phyloP scores from a whole-genome alignment of 2,888 invertebrate genomes.

The Clepsis dumicolana region DNA sequence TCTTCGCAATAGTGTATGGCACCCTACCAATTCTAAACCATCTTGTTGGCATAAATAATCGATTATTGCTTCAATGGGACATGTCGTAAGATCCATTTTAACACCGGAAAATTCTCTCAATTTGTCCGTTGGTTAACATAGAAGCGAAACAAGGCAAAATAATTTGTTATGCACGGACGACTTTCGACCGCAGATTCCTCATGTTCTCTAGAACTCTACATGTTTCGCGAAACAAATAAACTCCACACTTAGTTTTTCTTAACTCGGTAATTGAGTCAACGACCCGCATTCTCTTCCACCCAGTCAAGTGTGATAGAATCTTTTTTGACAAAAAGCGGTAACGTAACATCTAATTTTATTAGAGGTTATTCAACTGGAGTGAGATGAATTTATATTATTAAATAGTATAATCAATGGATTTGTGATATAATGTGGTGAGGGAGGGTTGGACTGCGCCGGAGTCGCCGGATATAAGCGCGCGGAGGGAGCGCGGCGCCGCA shows the following conservation, averaged over 20 bases:
- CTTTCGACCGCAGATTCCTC: slow-evolving; percentile 3
- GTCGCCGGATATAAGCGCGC: slow-evolving; percentile 68
- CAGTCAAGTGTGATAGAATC: slow-evolving; percentile 12
- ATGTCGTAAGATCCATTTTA: slow-evolving; percentile 29
- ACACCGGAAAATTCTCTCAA: slow-evolving; percentile 2
- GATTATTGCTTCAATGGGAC: slow-evolving; percentile 17
- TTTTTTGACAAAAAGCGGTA: slow-evolving; percentile 7
- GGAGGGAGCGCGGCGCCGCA: slow-evolving; percentile 64
- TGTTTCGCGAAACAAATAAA: slow-evolving; percentile 14
- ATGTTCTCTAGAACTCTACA: not conserved
- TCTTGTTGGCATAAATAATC: slow-evolving; percentile 8
- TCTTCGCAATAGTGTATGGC: too few relatives aligned
- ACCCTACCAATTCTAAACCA: not conserved
- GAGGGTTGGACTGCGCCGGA: slow-evolving; percentile 53
- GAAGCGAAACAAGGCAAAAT: slow-evolving; percentile 20
- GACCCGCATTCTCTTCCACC: slow-evolving; percentile 7
- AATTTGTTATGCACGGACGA: slow-evolving; percentile 37
- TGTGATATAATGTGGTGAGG: slow-evolving; percentile 43
- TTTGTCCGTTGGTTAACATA: slow-evolving; percentile 10
- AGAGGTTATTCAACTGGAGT: slow-evolving; percentile 28
- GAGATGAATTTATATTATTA: slow-evolving; percentile 32
- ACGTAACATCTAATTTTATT: slow-evolving; percentile 23
- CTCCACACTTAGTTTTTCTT: slow-evolving; percentile 20
- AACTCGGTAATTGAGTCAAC: slow-evolving; percentile 11
- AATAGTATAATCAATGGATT: slow-evolving; percentile 30